Evolutionary conservation across 2,113 vertebrate genomes (phyloP), one percentile per base, ranked within the genome.

Genomic region (Strix aluco): DNA sequence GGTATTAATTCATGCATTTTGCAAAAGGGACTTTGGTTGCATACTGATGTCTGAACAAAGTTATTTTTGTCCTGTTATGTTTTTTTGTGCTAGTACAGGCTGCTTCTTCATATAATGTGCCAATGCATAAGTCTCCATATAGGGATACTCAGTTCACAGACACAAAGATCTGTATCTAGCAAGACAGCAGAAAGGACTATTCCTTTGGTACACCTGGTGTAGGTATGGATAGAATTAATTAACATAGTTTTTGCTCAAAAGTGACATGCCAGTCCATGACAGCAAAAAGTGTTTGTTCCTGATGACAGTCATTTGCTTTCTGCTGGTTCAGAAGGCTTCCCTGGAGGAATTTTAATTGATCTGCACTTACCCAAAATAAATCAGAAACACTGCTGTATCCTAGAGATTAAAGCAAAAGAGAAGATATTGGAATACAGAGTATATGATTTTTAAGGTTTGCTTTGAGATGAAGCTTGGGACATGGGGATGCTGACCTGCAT

Each of bases 321-420:
- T 97, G 75, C 95, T 92, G 88, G 92, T 97, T 98, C 91, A 96
- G 97, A 98, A 96, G 94, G 23, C 91, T 97, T 97, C 94, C 95
- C 96, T 97, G 91, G 96, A 98, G 96, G 94, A 97, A 96, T 97
- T 93, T 95, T 73, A 96, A 96, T 96, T 97, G 96, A 98, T 98
- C 97, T 97, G 74, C 96, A 92, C 89, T 95, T 97, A 97, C 85
- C 95, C 89, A 96, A 98, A 98, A 97, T 97, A 95, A 90, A 96
- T 90, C 80, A 97, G 92, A 97, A 96, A 84, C 52, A 88, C 90
- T 96, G 94, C 94, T 97, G 79, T 97, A 89, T 96, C 96, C 94
- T 96, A 73, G 93, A 97, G 96, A 97, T 94, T 84, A 95, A 97
- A 96, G 92, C 62, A 81, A 90, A 97, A 80, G 71, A 90, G 73